A percentile compares a stretch with the other conserved stretches of the same genome.
phyloP scores from a whole-genome alignment of 2,888 invertebrate species.

The Ophion slaviceki region DNA sequence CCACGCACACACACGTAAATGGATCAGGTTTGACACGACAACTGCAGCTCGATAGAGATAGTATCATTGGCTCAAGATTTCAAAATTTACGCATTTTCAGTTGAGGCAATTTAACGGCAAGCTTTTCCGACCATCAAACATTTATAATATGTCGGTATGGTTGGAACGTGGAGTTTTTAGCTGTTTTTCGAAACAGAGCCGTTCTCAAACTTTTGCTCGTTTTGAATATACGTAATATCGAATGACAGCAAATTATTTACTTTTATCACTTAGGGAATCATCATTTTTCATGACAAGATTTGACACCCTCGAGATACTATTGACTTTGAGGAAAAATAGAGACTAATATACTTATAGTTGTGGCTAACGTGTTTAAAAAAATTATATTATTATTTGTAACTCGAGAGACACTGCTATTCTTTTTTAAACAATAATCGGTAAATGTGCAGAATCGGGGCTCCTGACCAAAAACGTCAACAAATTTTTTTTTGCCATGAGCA shows the following conservation, averaged over 20 bases:
- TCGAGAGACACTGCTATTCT: background rate
- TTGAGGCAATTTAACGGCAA: background rate
- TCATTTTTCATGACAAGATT: background rate
- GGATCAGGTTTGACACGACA: background rate
- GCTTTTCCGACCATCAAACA: background rate
- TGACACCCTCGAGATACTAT: background rate
- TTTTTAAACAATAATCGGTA: too few species aligned
- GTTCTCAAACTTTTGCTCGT: background rate
- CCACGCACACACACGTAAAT: background rate
- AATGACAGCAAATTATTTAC: background rate
- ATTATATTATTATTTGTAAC: background rate
- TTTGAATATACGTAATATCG: background rate
- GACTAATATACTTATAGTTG: background rate
- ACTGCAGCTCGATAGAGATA: background rate
- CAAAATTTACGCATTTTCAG: background rate
- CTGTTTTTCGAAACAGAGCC: background rate
- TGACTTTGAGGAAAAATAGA: background rate
- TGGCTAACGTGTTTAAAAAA: background rate
- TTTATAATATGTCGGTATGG: background rate
- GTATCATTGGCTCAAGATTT: background rate
- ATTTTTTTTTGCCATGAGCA: too few species aligned
- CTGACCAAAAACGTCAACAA: too few species aligned
- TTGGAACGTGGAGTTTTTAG: background rate
- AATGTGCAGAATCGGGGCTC: too few species aligned
- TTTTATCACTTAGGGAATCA: background rate